Evolutionary conservation across 2,797 vertebrate genomes (phyloP).

Genomic region (Molossus molossus): DNA sequence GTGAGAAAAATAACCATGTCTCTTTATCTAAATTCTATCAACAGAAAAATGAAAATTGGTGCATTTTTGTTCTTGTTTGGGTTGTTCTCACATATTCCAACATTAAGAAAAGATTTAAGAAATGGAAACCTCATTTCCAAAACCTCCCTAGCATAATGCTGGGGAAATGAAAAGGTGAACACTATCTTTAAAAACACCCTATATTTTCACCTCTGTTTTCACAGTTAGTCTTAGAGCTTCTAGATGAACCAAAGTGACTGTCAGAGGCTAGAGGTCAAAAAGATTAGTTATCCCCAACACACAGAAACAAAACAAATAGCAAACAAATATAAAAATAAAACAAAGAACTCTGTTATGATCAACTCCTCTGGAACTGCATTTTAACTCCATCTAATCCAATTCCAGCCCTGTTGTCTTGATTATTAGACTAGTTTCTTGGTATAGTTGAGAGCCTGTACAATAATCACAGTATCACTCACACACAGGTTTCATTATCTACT

Average conservation of each 20-base stretch:
- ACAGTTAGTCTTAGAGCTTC: neutral
- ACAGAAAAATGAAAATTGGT: neutral
- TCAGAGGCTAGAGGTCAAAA: conserved; percentile 2
- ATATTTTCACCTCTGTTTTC: neutral
- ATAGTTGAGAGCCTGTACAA: neutral
- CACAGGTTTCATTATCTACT: neutral
- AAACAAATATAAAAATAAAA: conserved; percentile 65
- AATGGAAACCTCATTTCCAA: conserved; percentile 58
- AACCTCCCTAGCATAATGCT: conserved; percentile 43
- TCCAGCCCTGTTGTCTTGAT: neutral
- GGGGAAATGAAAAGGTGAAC: conserved; percentile 5
- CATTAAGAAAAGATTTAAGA: conserved; percentile 50
- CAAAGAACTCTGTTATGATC: neutral
- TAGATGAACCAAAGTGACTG: neutral
- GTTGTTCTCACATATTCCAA: conserved; percentile 40
- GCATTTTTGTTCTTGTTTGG: neutral
- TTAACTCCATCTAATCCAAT: neutral
- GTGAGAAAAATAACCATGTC: conserved; percentile 51
- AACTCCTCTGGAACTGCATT: neutral
- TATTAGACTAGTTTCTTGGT: neutral
- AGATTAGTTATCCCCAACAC: neutral
- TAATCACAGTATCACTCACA: neutral
- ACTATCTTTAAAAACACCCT: neutral
- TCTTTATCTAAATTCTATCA: conserved; percentile 42
- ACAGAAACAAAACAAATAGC: conserved; percentile 32